Conservation (phyloP, 2,113 vertebrate species). For the Aphyosemion australe region DNA sequence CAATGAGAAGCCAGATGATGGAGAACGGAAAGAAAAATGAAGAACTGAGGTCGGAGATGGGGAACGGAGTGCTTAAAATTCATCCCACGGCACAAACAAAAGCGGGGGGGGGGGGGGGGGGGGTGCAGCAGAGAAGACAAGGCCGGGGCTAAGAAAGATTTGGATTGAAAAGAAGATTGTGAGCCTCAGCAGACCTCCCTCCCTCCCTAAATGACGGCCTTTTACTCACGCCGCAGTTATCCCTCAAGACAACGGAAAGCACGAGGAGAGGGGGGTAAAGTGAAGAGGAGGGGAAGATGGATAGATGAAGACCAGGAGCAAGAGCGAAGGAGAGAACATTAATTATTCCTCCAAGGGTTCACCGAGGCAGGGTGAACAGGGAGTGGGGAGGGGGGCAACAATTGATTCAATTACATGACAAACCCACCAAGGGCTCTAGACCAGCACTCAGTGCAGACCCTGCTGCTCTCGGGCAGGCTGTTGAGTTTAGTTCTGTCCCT, state of each 20-base stretch:
- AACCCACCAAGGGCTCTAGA: constrained; percentile 84
- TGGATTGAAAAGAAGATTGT: constrained; percentile 79
- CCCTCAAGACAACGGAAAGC: constrained; percentile 64
- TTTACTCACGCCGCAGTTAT: constrained; percentile 79
- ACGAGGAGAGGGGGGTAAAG: constrained; percentile 34
- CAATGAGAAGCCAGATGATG: constrained; percentile 14
- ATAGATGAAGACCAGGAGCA: constrained; percentile 58
- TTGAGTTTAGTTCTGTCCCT: constrained; percentile 63
- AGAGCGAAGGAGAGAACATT: constrained; percentile 64
- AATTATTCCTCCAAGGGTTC: constrained; percentile 72
- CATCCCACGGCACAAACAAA: constrained; percentile 84
- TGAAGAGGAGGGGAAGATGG: constrained; percentile 63
- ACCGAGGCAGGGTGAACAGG: constrained; percentile 75
- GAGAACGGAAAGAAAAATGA: constrained; percentile 15
- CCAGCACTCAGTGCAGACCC: constrained; percentile 71
- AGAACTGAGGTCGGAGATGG: constrained; percentile 54
- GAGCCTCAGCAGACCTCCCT: constrained; percentile 67
- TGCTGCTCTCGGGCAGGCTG: constrained; percentile 72
- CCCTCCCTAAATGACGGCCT: constrained; percentile 71
- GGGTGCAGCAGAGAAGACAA: constrained; percentile 65
- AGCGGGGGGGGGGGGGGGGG: constrained; percentile 68
- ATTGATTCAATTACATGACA: constrained; percentile 90
- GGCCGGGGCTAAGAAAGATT: constrained; percentile 60
- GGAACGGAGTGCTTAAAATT: constrained; percentile 81
- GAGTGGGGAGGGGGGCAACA: constrained; percentile 73